These are phyloP conservation scores for Tetrao urogallus DNA, from an alignment of 2,113 vertebrate genomes.

Conservation along the genomic window DNA sequence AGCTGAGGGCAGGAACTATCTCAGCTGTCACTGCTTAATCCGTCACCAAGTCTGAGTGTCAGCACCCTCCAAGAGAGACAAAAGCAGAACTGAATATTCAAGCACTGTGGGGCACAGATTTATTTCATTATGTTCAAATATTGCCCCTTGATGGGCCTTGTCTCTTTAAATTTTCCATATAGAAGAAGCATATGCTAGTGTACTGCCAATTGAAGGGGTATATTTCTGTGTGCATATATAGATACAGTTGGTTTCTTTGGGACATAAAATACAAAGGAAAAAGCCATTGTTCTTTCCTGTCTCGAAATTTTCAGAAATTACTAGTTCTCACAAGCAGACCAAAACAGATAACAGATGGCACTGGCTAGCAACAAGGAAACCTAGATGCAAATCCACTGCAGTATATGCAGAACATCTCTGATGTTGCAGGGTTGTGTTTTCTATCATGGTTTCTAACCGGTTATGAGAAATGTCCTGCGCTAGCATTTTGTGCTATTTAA, in stretches of 20 bases:
- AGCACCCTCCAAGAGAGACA: slow-evolving; percentile 43
- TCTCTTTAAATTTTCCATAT: slow-evolving; percentile 58
- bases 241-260: neutral
- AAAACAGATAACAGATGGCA: slow-evolving; percentile 69
- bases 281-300: slow-evolving; percentile 32
- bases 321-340: slow-evolving; percentile 24
- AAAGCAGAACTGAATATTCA: neutral
- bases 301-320: slow-evolving; percentile 36
- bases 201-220: neutral
- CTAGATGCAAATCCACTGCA: slow-evolving; percentile 44
- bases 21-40: slow-evolving; percentile 39
- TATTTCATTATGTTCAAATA: slow-evolving; percentile 57
- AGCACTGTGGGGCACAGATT: slow-evolving; percentile 19
- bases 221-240: neutral
- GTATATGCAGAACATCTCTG: neutral
- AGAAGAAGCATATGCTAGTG: neutral
- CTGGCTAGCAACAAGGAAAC: slow-evolving; percentile 47
- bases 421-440: slow-evolving; percentile 53
- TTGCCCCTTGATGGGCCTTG: neutral
- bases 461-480: slow-evolving; percentile 8
- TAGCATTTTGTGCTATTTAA: neutral
- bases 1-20: slow-evolving; percentile 43
- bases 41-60: slow-evolving; percentile 15
- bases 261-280: slow-evolving; percentile 5
- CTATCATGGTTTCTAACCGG: slow-evolving; percentile 23